Evolutionary conservation across 2,888 invertebrate genomes (phyloP).

Genomic region (Aspidiotus rigidus): DNA sequence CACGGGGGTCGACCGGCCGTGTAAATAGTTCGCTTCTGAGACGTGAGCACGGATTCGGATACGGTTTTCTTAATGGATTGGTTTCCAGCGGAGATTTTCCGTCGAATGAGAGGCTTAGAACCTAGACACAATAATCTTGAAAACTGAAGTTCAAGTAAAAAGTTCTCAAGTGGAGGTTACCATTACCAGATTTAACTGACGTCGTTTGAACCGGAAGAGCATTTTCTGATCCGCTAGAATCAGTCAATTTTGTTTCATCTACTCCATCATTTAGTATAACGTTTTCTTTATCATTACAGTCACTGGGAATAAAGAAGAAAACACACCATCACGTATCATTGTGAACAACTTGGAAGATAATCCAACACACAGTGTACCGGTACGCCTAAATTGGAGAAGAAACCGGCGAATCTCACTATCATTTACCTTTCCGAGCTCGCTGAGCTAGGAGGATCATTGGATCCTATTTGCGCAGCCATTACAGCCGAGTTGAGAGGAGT

Average conservation of each 20-base stretch:
- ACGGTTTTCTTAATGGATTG: conserved; percentile 66
- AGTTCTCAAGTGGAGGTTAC: neutral
- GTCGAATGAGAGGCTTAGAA: conserved; percentile 48
- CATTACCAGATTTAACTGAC: conserved; percentile 10
- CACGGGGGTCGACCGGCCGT: conserved; percentile 97
- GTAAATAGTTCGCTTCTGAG: conserved; percentile 83
- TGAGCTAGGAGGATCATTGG: conserved; percentile 74
- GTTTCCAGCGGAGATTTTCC: conserved; percentile 74
- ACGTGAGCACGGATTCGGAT: conserved; percentile 75
- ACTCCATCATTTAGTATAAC: conserved; percentile 21
- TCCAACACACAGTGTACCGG: too few species aligned
- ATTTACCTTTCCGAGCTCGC: conserved; percentile 75
- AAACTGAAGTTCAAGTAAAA: neutral
- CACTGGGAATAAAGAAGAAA: conserved; percentile 5
- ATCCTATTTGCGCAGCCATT: conserved; percentile 40
- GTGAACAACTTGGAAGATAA: too few species aligned
- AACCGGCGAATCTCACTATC: too few species aligned
- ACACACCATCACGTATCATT: conserved; percentile 1
- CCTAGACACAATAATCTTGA: neutral
- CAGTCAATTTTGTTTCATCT: conserved; percentile 8
- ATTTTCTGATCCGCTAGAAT: neutral
- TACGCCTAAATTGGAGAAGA: too few species aligned
- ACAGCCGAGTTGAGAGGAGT: neutral
- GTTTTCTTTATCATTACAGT: conserved; percentile 22
- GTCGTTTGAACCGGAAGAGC: neutral